Percentiles rank a stretch among this genome's conserved stretches.
These are phyloP conservation scores for Pluvialis apricaria DNA, from an alignment of 2,113 vertebrate genomes.

Conservation along the genomic window DNA sequence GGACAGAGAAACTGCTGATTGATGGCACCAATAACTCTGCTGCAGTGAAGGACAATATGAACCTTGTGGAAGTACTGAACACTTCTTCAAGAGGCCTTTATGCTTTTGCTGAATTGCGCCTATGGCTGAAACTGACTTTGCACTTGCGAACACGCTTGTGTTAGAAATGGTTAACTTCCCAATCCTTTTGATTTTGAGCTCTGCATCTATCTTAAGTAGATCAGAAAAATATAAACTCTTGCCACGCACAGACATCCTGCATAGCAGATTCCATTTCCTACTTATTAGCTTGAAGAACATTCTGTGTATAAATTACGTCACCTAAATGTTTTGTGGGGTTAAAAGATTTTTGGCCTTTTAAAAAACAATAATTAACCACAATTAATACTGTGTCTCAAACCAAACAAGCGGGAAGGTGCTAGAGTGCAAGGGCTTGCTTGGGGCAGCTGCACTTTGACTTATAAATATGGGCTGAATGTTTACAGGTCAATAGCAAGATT, in stretches of 20 bases:
- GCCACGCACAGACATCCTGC: fast-evolving
- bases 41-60: background rate
- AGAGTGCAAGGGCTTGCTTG: background rate
- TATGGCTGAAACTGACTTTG: background rate
- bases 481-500: background rate
- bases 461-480: background rate
- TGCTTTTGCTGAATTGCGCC: background rate
- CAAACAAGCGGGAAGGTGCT: background rate
- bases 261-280: background rate
- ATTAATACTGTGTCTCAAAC: background rate
- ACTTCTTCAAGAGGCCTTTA: background rate
- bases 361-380: background rate
- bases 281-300: background rate
- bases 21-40: background rate
- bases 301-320: background rate
- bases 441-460: background rate
- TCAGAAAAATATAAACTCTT: background rate
- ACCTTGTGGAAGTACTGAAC: background rate
- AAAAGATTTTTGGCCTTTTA: background rate
- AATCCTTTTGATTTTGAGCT: background rate
- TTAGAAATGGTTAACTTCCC: background rate
- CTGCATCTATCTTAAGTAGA: background rate
- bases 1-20: background rate
- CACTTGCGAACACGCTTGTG: background rate
- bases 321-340: background rate